Evolutionary conservation across 2,113 vertebrate species (phyloP).

Genomic region (Odobenus rosmarus): DNA sequence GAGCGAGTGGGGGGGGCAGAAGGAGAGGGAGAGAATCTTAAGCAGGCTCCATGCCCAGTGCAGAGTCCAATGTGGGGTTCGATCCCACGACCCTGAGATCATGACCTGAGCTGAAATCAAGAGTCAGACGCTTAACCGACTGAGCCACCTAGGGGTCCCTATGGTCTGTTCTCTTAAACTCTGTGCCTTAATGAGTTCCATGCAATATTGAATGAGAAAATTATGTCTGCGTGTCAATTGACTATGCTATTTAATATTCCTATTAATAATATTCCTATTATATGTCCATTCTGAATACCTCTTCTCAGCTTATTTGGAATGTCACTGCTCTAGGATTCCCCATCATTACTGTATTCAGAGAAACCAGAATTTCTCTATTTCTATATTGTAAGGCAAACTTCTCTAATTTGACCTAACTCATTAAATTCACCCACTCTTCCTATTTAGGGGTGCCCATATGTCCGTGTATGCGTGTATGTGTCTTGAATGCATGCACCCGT

Average conservation of each 20-base stretch:
- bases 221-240: not conserved
- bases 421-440: not conserved
- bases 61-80: fast-evolving
- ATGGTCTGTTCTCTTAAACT: not conserved
- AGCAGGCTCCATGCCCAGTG: not conserved
- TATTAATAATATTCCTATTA: not conserved
- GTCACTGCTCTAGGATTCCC: not conserved
- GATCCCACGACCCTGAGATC: not conserved
- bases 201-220: not conserved
- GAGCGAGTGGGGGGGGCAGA: not conserved
- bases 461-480: not conserved
- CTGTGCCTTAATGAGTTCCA: not conserved
- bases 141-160: not conserved
- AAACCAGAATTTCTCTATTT: slow-evolving; percentile 20
- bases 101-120: not conserved
- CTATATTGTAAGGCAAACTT: not conserved
- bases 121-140: not conserved
- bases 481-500: not conserved
- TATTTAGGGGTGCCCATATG: not conserved
- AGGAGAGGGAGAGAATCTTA: not conserved
- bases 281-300: not conserved
- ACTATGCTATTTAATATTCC: not conserved
- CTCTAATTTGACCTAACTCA: not conserved
- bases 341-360: not conserved
- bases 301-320: slow-evolving; percentile 21